These are phyloP conservation scores for Pelvicachromis taeniatus DNA, from an alignment of 2,113 vertebrate genomes.

Conservation along the genomic window DNA sequence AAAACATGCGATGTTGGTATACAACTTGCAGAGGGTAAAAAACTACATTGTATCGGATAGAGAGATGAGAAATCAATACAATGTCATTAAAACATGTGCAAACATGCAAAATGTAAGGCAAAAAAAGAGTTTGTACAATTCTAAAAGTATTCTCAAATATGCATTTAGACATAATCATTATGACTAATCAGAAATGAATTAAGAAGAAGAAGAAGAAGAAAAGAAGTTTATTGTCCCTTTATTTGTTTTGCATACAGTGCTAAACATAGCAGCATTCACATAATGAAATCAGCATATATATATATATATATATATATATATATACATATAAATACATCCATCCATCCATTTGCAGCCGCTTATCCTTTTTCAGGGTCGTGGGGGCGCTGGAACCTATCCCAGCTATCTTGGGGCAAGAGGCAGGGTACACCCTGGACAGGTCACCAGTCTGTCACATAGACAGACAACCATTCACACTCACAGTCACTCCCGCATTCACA, in stretches of 20 bases:
- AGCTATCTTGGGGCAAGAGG: too few relatives aligned
- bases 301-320: too few relatives aligned
- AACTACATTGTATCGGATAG: background rate
- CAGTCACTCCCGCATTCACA: too few relatives aligned
- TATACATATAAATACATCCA: too few relatives aligned
- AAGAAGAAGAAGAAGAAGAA: background rate
- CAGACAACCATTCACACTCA: too few relatives aligned
- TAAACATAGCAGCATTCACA: background rate
- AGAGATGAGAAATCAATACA: background rate
- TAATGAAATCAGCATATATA: background rate
- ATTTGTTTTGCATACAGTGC: background rate
- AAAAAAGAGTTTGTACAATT: background rate
- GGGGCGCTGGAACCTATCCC: too few relatives aligned
- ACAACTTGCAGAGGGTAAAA: background rate
- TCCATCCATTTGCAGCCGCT: too few relatives aligned
- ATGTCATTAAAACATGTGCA: background rate
- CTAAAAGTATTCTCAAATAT: background rate
- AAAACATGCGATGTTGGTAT: background rate
- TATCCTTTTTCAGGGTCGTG: too few relatives aligned
- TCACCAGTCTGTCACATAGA: too few relatives aligned
- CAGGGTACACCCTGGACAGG: too few relatives aligned
- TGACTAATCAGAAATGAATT: background rate
- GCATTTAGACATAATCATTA: constrained; percentile 2
- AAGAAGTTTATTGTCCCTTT: background rate
- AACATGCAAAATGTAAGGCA: background rate